Base-by-base conservation (phyloP, 2,113 vertebrate species). In the Prionailurus bengalensis region DNA sequence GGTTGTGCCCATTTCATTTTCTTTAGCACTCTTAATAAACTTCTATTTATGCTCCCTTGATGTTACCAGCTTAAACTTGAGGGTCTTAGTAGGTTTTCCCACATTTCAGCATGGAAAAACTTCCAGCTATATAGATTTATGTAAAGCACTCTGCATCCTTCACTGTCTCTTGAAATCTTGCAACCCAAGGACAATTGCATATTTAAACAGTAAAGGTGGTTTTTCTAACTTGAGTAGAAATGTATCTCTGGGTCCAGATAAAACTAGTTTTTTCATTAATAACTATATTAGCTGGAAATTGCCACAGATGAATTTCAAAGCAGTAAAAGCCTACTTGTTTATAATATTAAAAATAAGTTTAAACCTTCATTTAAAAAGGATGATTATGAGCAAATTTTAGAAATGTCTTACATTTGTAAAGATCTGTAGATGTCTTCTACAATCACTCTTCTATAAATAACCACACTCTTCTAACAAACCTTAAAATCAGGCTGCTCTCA, bases 401-500 rank as follows among this genome's bases (percentile, higher is more conserved):
- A 98, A 98, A 98, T 98, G 97, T 94, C 80, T 97, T 97, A 96
- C 88, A 98, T 92, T 98, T 97, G 94, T 92, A 71, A 97, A 91
- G 45, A 92, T 88, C 63, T 91, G 33, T 61, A 86, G 68, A 89
- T 82, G 84, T 95, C 68, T 94, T 97, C 97, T 98, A 98, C 87
- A 98, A 97, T 98, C 90, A 94, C 87, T 98, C 96, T 98, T 97
- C 97, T 98, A 96, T 94, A 98, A 99, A 98, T 98, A 98, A 91
- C 90, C 96, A 97, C 97, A 98, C 80, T 82, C 98, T 99, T 98
- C 95, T 63, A 98, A 95, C 71, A 98, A 98, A 98, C 97, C 96
- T 98, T 98, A 98, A 98, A 99, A 98, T 98, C 95, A 98, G 94
- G 98, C 96, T 97, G 96, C 94, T 98, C 98, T 98, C 98, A 98